A percentile compares a stretch with the other conserved stretches of the same genome.
These are phyloP conservation scores for Amphiura filiformis DNA, from an alignment of 35 echinoderm and acorn worm species.

Conservation along the genomic window DNA sequence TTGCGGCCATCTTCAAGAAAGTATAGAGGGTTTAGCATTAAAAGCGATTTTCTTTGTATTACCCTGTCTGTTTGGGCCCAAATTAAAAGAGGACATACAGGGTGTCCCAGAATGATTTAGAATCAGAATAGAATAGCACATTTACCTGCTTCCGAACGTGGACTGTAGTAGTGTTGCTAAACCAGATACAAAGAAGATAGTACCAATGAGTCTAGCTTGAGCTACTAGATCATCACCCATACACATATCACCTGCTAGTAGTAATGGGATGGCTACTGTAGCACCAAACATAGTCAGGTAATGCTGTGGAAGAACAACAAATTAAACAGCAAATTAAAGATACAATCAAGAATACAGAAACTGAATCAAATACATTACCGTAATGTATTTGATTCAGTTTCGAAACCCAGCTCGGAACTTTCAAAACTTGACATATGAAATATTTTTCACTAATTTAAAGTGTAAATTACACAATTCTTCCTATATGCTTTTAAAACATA, in stretches of 20 bases:
- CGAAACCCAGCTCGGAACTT: neutral
- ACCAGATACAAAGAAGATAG: slow-evolving; percentile 89
- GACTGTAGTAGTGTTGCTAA: slow-evolving; percentile 72
- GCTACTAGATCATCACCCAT: slow-evolving; percentile 66
- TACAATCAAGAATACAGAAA: neutral
- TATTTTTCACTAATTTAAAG: neutral
- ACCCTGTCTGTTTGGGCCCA: too few species aligned
- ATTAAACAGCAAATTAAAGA: neutral
- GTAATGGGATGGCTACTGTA: slow-evolving; percentile 72
- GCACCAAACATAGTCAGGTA: slow-evolving; percentile 95
- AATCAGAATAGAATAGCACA: too few species aligned
- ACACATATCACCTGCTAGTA: slow-evolving; percentile 65
- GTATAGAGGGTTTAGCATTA: too few species aligned
- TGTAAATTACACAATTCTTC: too few species aligned
- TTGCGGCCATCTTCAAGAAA: too few species aligned
- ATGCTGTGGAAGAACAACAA: slow-evolving; percentile 74
- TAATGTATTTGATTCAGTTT: neutral
- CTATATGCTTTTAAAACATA: too few species aligned
- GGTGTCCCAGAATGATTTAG: too few species aligned
- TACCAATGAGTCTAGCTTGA: slow-evolving; percentile 60
- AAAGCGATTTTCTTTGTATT: too few species aligned
- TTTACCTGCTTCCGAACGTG: slow-evolving; percentile 81
- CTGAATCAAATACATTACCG: neutral
- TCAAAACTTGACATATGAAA: neutral
- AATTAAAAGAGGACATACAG: too few species aligned